phyloP scores from a whole-genome alignment of 2,888 invertebrate species.

The Ectobius pallidus region DNA sequence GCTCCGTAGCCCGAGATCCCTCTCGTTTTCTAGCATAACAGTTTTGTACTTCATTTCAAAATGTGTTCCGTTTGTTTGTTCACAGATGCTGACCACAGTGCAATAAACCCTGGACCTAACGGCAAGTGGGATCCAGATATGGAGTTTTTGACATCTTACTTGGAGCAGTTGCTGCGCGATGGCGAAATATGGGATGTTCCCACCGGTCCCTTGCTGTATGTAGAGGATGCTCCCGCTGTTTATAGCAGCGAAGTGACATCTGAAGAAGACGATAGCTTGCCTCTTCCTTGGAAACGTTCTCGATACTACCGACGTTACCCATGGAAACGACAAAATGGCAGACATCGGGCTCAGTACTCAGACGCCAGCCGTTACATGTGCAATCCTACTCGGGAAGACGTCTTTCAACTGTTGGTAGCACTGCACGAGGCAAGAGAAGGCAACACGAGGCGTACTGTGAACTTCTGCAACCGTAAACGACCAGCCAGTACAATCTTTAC shows the following conservation, averaged over 20 bases:
- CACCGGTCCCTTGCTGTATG: slow-evolving; percentile 34
- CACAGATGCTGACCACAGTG: not conserved
- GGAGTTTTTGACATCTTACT: slow-evolving; percentile 25
- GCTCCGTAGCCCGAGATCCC: no score
- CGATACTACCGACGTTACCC: slow-evolving; percentile 67
- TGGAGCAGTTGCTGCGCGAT: slow-evolving; percentile 32
- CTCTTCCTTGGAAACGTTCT: slow-evolving; percentile 55
- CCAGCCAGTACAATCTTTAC: slow-evolving; percentile 66
- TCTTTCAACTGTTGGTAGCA: slow-evolving; percentile 64
- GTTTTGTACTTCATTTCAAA: no score
- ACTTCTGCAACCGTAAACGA: slow-evolving; percentile 63
- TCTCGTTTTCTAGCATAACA: no score
- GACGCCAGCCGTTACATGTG: slow-evolving; percentile 65
- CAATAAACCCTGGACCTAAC: not conserved
- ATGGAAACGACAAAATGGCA: slow-evolving; percentile 64
- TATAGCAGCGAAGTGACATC: not conserved
- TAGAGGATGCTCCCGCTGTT: slow-evolving; percentile 17
- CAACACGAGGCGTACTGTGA: slow-evolving; percentile 59
- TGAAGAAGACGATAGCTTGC: not conserved
- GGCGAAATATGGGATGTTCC: slow-evolving; percentile 6
- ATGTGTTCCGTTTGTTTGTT: not conserved
- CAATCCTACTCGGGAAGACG: slow-evolving; percentile 66
- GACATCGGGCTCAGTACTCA: slow-evolving; percentile 54
- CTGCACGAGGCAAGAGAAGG: slow-evolving; percentile 66
- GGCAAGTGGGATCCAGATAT: slow-evolving; percentile 11